Percentiles rank a stretch among this genome's conserved stretches.
These are phyloP conservation scores for Cyrtonyx montezumae DNA, from an alignment of 2,113 vertebrate species.

Conservation along the genomic window DNA sequence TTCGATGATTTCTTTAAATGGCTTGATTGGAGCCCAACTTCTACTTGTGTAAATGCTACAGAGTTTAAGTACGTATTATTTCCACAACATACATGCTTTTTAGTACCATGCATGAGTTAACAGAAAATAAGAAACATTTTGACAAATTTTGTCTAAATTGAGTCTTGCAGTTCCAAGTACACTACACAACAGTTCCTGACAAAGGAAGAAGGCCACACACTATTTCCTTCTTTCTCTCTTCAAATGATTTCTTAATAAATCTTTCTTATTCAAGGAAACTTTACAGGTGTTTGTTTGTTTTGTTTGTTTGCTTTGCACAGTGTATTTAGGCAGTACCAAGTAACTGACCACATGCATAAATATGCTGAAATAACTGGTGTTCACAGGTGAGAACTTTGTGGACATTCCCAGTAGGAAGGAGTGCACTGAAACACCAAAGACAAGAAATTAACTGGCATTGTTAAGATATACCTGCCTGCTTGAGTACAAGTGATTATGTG, in stretches of 20 bases:
- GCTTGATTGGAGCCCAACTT: background rate
- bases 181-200: background rate
- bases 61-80: background rate
- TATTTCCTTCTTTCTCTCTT: background rate
- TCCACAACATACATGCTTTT: background rate
- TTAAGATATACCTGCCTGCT: background rate
- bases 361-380: background rate
- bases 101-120: background rate
- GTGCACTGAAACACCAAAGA: background rate
- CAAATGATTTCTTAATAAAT: background rate
- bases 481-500: background rate
- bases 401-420: background rate
- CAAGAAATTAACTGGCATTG: background rate
- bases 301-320: background rate
- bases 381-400: background rate
- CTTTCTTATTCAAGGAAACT: background rate
- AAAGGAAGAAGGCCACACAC: background rate
- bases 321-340: background rate
- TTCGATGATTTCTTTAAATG: background rate
- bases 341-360: fast-evolving
- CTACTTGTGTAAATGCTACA: background rate
- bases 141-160: background rate
- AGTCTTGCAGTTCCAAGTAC: background rate
- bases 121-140: background rate
- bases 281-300: background rate